Conservation (phyloP, 30 jellyfish, hydroid and myxozoan species). For the Aurelia coerulea region DNA sequence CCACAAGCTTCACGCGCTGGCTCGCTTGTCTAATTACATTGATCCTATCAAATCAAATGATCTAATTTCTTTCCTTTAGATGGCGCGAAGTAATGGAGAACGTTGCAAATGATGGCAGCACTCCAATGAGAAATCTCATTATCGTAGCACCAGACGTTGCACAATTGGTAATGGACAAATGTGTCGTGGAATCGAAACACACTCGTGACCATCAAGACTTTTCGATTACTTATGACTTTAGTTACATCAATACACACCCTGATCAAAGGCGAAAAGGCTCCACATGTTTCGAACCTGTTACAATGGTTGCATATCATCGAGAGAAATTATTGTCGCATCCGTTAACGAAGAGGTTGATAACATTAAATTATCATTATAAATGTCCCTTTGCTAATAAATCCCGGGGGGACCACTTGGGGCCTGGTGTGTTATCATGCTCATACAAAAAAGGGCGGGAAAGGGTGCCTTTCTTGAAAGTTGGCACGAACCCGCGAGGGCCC, state of each 20-base stretch:
- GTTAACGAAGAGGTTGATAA: constrained; percentile 69
- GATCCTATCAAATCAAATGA: no score
- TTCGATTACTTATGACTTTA: constrained; percentile 71
- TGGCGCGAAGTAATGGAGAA: constrained; percentile 89
- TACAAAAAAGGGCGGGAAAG: no score
- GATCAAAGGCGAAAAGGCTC: background rate
- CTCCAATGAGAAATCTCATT: constrained; percentile 89
- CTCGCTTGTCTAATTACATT: no score
- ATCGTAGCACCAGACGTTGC: constrained; percentile 89
- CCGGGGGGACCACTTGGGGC: constrained; percentile 71
- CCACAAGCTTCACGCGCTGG: no score
- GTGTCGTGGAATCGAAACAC: constrained; percentile 73
- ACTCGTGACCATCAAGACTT: constrained; percentile 46
- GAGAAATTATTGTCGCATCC: constrained; percentile 83
- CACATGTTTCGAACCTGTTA: constrained; percentile 64
- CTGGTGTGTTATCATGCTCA: no score
- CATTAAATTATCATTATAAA: constrained; percentile 5
- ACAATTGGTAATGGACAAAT: constrained; percentile 70
- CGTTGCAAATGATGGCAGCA: constrained; percentile 62
- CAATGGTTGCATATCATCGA: constrained; percentile 75
- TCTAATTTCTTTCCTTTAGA: constrained; percentile 17
- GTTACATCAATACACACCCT: constrained; percentile 72
- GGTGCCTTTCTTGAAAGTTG: no score
- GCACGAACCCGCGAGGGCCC: no score
- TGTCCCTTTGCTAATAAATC: no score